Evolutionary conservation across 1,140 invertebrate genomes (phyloP), one percentile per base, ranked within the genome.

Genomic region (Trichomalopsis sarcophagae): DNA sequence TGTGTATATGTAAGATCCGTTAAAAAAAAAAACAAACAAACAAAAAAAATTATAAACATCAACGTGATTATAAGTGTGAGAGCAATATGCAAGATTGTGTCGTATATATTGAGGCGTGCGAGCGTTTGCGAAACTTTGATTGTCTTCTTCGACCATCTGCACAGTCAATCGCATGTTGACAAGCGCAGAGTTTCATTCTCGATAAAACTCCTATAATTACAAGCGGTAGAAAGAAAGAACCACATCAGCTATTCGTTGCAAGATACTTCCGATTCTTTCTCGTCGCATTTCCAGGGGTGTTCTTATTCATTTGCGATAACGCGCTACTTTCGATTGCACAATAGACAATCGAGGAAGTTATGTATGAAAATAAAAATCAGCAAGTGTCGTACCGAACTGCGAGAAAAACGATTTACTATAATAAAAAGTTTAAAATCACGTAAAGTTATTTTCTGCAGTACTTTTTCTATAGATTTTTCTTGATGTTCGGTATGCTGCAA

Each of bases 1-100:
- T 84, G 79, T 81, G 66, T 84, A 87, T 75, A 82, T 87, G 44
- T 88, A 87, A 88, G 80, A 84, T 36, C 30, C 69, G 36, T 84
- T 84, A 55, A 71, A 74, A 80, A 78, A 75, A 80, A 86, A 55
- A 71, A 74, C 79, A 78, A 75, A 80, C 83, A 55, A 71, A 74
- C 75, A 78, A 75, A 80, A 86, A 66, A 81, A 84, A 66, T 40
- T 17, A n/a, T 36, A 23, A 83, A 77, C 33, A 75, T 81, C 14
- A 50, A 36, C 50, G 55, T 40, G 30, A 13, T 73, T 71, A 84
- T 55, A 83, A 62, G 69, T 75, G 77, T 80, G 69, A 50, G 68
- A 78, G 33, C n/a, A 78, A 78, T 71, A 55, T 50, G 36, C 33
- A 78, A 86, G 36, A 82, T 66, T 30, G 23, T 82, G 33, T 66